Conservation (phyloP, 2,888 invertebrate genomes). For the Drosophila sordidula region DNA sequence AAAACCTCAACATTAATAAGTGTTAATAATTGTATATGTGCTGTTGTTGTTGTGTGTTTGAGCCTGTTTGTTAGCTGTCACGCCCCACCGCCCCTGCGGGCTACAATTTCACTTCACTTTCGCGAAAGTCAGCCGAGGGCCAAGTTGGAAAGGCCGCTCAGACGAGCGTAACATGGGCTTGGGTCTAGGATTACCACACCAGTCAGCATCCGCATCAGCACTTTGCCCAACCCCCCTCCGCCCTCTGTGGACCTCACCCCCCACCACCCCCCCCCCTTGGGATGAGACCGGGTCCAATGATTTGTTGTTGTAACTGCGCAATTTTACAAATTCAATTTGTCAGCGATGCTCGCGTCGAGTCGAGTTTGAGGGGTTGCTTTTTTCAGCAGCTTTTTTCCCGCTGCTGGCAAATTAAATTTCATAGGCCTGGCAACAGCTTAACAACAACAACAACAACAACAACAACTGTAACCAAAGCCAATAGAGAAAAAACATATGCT, state of each 20-base stretch:
- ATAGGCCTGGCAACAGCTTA: constrained; percentile 66
- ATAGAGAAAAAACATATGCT: constrained; percentile 53
- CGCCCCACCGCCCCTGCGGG: constrained; percentile 39
- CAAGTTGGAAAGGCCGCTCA: constrained; percentile 70
- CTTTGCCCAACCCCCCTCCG: constrained; percentile 2
- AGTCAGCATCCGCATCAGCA: constrained; percentile 33
- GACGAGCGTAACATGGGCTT: constrained; percentile 70
- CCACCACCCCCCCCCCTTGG: constrained; percentile 26
- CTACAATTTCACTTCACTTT: constrained; percentile 76
- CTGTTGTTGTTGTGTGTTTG: constrained; percentile 1
- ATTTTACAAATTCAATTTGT: constrained; percentile 79
- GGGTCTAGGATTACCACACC: constrained; percentile 64
- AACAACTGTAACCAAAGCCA: constrained; percentile 1
- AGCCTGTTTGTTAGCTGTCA: constrained; percentile 49
- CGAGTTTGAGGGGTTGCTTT: constrained; percentile 30
- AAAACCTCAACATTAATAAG: constrained; percentile 82
- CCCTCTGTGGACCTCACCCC: not conserved
- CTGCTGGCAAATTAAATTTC: constrained; percentile 61
- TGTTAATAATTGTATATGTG: constrained; percentile 76
- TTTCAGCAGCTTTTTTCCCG: not conserved
- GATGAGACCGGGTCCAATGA: constrained; percentile 48
- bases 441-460: constrained; percentile 14
- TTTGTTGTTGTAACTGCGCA: constrained; percentile 71
- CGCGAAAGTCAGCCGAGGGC: constrained; percentile 46
- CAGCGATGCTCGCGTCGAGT: constrained; percentile 62